A percentile compares a stretch with the other conserved stretches of the same genome.
Conservation (phyloP, 2,113 vertebrate species). For the Calidris pugnax region DNA sequence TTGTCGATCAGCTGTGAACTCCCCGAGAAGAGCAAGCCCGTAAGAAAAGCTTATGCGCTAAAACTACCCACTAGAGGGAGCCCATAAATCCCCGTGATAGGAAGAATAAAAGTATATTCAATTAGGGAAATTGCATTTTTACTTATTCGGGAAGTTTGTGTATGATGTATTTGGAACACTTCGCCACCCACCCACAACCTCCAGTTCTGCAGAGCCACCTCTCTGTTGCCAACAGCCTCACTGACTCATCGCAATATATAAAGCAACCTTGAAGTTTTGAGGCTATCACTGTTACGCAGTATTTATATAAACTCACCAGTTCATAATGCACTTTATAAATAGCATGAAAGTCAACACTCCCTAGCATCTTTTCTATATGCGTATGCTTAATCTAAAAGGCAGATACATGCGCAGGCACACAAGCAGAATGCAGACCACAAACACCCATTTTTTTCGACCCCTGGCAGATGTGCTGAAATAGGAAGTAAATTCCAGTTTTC, state of each 20-base stretch:
- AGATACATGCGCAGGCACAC: accelerated
- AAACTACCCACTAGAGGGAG: slow-evolving; percentile 70
- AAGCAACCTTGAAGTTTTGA: slow-evolving; percentile 33
- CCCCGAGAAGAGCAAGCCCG: not conserved
- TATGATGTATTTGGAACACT: not conserved
- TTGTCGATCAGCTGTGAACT: slow-evolving; percentile 41
- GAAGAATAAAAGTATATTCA: not conserved
- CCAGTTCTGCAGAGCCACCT: not conserved
- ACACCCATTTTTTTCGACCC: not conserved
- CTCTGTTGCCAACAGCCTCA: not conserved
- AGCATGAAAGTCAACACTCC: slow-evolving; percentile 1
- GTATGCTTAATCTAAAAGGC: not conserved
- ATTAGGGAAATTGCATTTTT: not conserved
- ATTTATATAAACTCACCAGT: slow-evolving; percentile 46
- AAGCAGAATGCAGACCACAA: not conserved
- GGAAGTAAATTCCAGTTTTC: not conserved
- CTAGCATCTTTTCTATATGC: not conserved
- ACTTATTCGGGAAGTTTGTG: not conserved
- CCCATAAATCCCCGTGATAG: not conserved
- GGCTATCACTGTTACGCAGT: slow-evolving; percentile 17
- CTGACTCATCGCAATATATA: slow-evolving; percentile 12
- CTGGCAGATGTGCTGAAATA: not conserved
- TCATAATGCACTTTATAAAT: slow-evolving; percentile 5
- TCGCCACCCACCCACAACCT: not conserved
- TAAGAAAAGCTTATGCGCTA: not conserved